Percentiles rank a stretch among this genome's conserved stretches.
phyloP scores from a whole-genome alignment of 1,140 invertebrate species.

The Pogonomyrmex barbatus region DNA sequence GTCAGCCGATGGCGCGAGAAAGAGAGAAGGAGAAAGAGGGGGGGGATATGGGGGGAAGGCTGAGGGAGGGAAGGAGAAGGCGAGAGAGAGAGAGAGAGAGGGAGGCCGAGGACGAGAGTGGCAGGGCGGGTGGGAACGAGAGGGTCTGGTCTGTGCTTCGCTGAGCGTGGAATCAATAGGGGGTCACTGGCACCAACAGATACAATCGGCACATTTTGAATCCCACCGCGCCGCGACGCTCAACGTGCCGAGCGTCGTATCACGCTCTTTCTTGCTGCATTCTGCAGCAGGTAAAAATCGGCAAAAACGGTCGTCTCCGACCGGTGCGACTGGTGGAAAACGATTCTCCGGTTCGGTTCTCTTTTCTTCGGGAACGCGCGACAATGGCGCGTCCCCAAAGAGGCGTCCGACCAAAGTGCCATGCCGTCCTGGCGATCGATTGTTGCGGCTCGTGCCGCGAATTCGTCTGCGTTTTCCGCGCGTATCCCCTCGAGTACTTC shows the following conservation, averaged over 20 bases:
- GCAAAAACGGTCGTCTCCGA: neutral
- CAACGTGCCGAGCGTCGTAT: constrained; percentile 3
- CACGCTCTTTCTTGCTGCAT: neutral
- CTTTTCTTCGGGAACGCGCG: neutral
- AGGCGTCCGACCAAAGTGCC: constrained; percentile 13
- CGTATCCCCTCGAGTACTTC: constrained; percentile 1
- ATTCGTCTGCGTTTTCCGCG: constrained; percentile 43
- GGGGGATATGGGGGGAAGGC: neutral
- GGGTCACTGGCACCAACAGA: constrained; percentile 85
- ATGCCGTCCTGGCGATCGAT: constrained; percentile 34
- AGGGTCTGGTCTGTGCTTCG: constrained; percentile 81
- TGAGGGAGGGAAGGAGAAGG: neutral
- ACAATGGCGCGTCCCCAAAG: neutral
- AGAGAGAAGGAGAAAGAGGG: neutral
- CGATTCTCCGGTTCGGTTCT: neutral
- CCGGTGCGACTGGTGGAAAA: neutral
- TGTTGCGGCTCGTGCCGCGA: constrained; percentile 21
- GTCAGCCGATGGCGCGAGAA: neutral
- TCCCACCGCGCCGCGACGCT: constrained; percentile 57
- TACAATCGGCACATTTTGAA: constrained; percentile 85
- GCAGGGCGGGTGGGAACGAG: constrained; percentile 41
- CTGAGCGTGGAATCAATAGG: constrained; percentile 85
- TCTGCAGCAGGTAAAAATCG: neutral
- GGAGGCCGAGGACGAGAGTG: constrained; percentile 6
- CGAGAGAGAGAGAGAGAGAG: neutral